Evolutionary conservation across 30 jellyfish, hydroid and myxozoan genomes (phyloP).

Genomic region (Phacellophora camtschatica): DNA sequence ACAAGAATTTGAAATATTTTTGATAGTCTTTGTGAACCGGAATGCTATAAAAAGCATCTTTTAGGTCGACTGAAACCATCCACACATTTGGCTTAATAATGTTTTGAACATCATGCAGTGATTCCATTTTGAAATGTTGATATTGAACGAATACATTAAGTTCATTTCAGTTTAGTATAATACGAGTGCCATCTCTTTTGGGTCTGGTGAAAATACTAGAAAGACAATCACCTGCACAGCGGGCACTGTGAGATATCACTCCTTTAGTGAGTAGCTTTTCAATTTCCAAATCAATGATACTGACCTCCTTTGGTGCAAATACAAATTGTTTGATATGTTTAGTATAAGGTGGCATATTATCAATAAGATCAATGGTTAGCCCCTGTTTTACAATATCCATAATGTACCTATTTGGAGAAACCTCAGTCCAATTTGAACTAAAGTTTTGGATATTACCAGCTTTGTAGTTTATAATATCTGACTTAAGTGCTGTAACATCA

Average conservation of each 20-base stretch:
- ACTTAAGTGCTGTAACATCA: neutral
- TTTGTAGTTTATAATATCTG: neutral
- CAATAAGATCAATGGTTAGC: conserved; percentile 29
- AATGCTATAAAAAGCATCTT: conserved; percentile 34
- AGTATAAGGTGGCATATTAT: neutral
- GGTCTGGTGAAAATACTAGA: conserved; percentile 38
- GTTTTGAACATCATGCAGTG: conserved; percentile 1
- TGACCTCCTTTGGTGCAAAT: conserved; percentile 4
- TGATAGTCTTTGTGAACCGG: conserved; percentile 17
- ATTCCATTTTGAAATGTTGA: conserved; percentile 58
- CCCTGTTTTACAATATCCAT: conserved; percentile 20
- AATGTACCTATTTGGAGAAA: conserved; percentile 8
- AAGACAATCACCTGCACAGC: conserved; percentile 1
- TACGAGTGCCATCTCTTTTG: conserved; percentile 47
- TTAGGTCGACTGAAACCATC: conserved; percentile 40
- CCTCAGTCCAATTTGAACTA: neutral
- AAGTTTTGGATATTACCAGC: conserved; percentile 10
- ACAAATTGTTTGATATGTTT: neutral
- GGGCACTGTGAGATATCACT: neutral
- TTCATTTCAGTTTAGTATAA: conserved; percentile 27
- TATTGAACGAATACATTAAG: conserved; percentile 15
- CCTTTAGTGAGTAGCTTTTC: conserved; percentile 2
- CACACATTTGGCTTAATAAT: conserved; percentile 1
- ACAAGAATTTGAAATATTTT: conserved; percentile 13
- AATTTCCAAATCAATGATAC: conserved; percentile 1